Percentiles rank a stretch among this genome's conserved stretches.
Evolutionary conservation across 1,140 invertebrate species (phyloP).

Genomic region (Pectinophora gossypiella): DNA sequence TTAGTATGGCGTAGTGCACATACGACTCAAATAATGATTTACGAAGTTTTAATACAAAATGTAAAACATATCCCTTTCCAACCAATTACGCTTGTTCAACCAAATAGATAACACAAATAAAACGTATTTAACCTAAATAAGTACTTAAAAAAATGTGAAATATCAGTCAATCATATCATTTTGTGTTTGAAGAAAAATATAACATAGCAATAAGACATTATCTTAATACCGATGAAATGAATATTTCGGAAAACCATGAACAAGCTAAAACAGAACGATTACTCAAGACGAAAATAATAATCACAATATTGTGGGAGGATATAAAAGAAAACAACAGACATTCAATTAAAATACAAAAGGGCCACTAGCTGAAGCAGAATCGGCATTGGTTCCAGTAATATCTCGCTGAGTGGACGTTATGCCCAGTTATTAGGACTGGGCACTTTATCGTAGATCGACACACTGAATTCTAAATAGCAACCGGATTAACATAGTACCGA

Average conservation of each 20-base stretch:
- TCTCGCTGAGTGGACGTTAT: conserved; percentile 27
- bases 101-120: too few relatives aligned
- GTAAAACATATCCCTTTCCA: too few relatives aligned
- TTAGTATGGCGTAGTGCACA: background rate
- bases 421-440: conserved; percentile 32
- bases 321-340: background rate
- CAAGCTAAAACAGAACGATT: background rate
- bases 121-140: too few relatives aligned
- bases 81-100: too few relatives aligned
- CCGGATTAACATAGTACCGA: too few relatives aligned
- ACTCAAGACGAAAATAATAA: background rate
- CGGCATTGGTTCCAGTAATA: conserved; percentile 18
- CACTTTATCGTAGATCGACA: conserved; percentile 25
- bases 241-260: background rate
- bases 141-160: too few relatives aligned
- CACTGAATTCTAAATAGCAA: conserved; percentile 38
- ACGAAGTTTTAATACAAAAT: too few relatives aligned
- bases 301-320: background rate
- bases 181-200: too few relatives aligned
- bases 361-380: background rate
- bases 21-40: too few relatives aligned
- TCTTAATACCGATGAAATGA: too few relatives aligned
- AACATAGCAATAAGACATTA: too few relatives aligned
- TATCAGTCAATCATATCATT: too few relatives aligned
- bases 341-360: background rate